phyloP scores from a whole-genome alignment of 1,140 invertebrate species.

The Metaphire vulgaris region DNA sequence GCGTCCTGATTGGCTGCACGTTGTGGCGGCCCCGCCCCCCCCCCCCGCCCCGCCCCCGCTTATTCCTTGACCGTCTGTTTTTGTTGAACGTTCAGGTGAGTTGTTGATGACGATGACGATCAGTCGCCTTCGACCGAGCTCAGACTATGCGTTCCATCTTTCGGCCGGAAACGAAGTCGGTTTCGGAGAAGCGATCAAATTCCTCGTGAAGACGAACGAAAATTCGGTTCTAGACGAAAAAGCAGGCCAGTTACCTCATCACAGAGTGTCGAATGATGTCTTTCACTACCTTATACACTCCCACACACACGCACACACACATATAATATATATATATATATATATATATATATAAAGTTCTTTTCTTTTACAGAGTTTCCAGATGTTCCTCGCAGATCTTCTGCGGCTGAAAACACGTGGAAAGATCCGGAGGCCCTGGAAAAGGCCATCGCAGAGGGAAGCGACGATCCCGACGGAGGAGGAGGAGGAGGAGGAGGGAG shows the following conservation, averaged over 20 bases:
- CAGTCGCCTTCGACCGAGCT: neutral
- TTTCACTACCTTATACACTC: no score
- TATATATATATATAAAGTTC: no score
- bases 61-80: no score
- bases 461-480: neutral
- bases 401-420: neutral
- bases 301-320: no score
- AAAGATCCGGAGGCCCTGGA: neutral
- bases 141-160: constrained; percentile 16
- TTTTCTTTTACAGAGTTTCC: no score
- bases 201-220: constrained; percentile 11
- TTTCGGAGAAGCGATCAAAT: constrained; percentile 18
- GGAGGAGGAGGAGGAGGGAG: no score
- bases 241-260: no score
- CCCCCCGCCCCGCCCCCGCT: no score
- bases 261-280: no score
- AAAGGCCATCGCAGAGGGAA: neutral
- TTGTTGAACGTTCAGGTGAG: neutral
- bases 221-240: neutral
- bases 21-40: no score
- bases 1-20: no score
- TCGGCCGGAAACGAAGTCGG: constrained; percentile 21
- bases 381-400: neutral
- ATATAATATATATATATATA: no score
- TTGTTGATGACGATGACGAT: neutral